Conservation (phyloP, 2,797 vertebrate genomes). For the Neomorphus geoffroyi region DNA sequence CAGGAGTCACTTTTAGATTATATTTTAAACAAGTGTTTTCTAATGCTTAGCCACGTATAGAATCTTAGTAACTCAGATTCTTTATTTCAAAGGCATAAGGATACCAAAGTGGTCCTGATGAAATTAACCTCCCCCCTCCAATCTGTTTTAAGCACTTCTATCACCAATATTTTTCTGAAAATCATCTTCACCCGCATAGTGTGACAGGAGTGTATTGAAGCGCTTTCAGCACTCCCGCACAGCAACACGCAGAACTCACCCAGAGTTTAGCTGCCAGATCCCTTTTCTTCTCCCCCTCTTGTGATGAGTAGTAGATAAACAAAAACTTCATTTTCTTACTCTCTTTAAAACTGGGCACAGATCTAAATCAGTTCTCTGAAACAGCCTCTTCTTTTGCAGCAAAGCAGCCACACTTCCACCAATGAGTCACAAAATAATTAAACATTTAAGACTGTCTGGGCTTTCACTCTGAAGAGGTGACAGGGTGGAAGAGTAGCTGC, state of each 20-base stretch:
- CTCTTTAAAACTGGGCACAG: background rate
- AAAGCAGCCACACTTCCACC: background rate
- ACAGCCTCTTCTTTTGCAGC: background rate
- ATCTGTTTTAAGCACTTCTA: background rate
- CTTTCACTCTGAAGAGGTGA: background rate
- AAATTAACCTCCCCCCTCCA: background rate
- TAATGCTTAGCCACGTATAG: background rate
- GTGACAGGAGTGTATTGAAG: background rate
- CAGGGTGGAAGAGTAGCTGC: conserved; percentile 1
- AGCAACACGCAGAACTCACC: background rate
- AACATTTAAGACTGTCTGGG: conserved; percentile 24
- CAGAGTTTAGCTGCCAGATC: background rate
- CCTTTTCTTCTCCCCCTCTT: background rate
- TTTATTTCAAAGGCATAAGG: background rate
- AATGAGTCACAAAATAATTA: conserved; percentile 28
- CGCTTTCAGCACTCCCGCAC: conserved; percentile 21
- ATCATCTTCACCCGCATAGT: background rate
- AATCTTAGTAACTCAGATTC: background rate
- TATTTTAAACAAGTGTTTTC: background rate
- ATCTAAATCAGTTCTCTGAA: background rate
- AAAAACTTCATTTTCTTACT: background rate
- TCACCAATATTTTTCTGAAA: conserved; percentile 18
- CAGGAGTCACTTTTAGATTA: background rate
- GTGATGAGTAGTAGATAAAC: background rate
- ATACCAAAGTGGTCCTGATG: background rate